Base-by-base conservation (phyloP, 2,797 vertebrate species). In the Sebastes steindachneri region DNA sequence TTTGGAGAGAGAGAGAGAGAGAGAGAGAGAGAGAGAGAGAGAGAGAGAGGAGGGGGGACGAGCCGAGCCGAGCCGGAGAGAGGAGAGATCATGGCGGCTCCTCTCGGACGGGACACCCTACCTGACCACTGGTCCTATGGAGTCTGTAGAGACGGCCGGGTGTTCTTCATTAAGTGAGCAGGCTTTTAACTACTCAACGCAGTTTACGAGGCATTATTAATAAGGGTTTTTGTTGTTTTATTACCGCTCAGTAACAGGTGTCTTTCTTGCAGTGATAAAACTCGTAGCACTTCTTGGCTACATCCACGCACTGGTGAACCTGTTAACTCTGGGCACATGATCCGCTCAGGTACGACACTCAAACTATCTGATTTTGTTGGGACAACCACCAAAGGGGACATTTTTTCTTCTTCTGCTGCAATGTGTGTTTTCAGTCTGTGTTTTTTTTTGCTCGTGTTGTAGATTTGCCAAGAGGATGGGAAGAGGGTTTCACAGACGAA, bases 261-360 rank as follows among this genome's bases (percentile, higher is more conserved):
- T 97, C 93, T 89, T 81, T 90, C 86, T 95, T 94, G 86, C 95
- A 99, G 98, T 90, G 98, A 99, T 94, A 96, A 95, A 96, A 96
- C 88, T 95, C 95, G 91, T 75, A 88, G 80, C 92, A 99, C 98
- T 59, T 96, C 97, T 95, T 99, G 98, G 98, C 96, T 99, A 71
- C 98, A 99, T 93, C 98, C 98, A 21, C 97, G 97, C 91, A 97
- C 97, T 7, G 96, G 97, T 7, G 97, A 99, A 89, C 98, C 98
- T 83, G 98, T 99, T 94, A 99, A 99, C 96, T 99, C 98, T 1
- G 98, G 98, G 84, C 98, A 99, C 94, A 99, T 99, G 98, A 98
- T 98, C 88, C 97, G 98, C 64, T 99, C 98, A 97, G 98, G 98
- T 99, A 96, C 84, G 88, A 67, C 41, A 25, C 75, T 41, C 0